Percentiles rank a stretch among this genome's conserved stretches.
Conservation (phyloP, 2,797 vertebrate species). For the Notolabrus celidotus region DNA sequence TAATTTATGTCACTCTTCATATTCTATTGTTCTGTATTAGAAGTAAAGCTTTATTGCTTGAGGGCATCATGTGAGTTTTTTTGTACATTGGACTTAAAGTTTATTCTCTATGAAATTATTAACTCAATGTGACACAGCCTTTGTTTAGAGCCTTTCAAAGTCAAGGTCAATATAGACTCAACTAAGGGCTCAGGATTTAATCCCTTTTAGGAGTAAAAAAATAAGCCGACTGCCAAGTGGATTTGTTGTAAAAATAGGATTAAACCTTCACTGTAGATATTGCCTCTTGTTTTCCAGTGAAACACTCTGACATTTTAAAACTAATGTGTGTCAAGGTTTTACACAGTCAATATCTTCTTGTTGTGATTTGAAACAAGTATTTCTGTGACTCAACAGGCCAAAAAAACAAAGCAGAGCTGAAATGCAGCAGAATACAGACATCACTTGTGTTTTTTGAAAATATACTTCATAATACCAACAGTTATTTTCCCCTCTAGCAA, state of each 20-base stretch:
- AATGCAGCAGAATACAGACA: constrained; percentile 34
- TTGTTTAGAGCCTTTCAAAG: constrained; percentile 63
- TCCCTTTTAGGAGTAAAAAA: constrained; percentile 54
- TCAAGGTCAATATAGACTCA: constrained; percentile 63
- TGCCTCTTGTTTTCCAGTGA: constrained; percentile 40
- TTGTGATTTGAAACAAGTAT: constrained; percentile 2
- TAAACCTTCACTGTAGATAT: constrained; percentile 30
- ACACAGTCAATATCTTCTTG: not conserved
- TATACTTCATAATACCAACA: not conserved
- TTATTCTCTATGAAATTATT: constrained; percentile 44
- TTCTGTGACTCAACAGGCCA: constrained; percentile 10
- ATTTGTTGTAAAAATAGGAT: constrained; percentile 52
- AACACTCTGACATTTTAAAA: constrained; percentile 37
- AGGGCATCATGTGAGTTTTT: constrained; percentile 29
- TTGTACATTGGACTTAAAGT: constrained; percentile 36
- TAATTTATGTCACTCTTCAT: constrained; percentile 44
- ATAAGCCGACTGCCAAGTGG: constrained; percentile 48
- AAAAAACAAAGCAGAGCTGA: not conserved
- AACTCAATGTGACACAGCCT: constrained; percentile 59
- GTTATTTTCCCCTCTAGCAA: constrained; percentile 34
- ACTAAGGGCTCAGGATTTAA: constrained; percentile 58
- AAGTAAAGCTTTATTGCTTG: constrained; percentile 35
- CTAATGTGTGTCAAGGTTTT: constrained; percentile 31
- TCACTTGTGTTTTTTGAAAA: constrained; percentile 32
- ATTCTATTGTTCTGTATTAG: constrained; percentile 26